Evolutionary conservation across 2,113 vertebrate species (phyloP).

Genomic region (Otus sunia): DNA sequence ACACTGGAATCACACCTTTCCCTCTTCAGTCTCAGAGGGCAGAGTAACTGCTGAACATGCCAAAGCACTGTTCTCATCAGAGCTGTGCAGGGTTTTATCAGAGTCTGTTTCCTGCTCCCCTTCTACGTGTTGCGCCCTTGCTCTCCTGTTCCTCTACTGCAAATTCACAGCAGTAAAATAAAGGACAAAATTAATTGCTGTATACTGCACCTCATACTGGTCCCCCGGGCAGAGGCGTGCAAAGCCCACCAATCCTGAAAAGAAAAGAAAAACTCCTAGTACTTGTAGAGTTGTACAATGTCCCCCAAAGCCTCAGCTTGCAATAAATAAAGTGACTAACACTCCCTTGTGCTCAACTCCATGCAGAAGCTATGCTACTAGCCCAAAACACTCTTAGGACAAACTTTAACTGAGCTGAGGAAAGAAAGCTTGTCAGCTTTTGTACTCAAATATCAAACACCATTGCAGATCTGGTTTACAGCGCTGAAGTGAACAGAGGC

Average conservation of each 20-base stretch:
- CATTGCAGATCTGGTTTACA: background rate
- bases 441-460: background rate
- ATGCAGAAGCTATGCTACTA: background rate
- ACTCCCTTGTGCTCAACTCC: background rate
- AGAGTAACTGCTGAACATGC: background rate
- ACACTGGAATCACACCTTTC: no score
- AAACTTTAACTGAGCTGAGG: background rate
- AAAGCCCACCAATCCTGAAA: slow-evolving; percentile 91
- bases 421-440: background rate
- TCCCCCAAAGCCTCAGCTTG: background rate
- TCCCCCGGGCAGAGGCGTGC: slow-evolving; percentile 96
- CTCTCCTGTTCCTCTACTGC: background rate
- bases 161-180: background rate
- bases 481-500: background rate
- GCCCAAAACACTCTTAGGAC: background rate
- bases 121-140: background rate
- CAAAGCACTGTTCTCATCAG: background rate
- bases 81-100: fast-evolving
- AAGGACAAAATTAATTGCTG: background rate
- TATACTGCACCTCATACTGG: slow-evolving; percentile 89
- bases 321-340: background rate
- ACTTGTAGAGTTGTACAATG: background rate
- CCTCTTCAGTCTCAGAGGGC: background rate
- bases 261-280: slow-evolving; percentile 31
- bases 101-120: background rate